Percentiles rank a stretch among this genome's conserved stretches.
phyloP scores from a whole-genome alignment of 2,797 vertebrate species.

The Pseudomugil tenellus region DNA sequence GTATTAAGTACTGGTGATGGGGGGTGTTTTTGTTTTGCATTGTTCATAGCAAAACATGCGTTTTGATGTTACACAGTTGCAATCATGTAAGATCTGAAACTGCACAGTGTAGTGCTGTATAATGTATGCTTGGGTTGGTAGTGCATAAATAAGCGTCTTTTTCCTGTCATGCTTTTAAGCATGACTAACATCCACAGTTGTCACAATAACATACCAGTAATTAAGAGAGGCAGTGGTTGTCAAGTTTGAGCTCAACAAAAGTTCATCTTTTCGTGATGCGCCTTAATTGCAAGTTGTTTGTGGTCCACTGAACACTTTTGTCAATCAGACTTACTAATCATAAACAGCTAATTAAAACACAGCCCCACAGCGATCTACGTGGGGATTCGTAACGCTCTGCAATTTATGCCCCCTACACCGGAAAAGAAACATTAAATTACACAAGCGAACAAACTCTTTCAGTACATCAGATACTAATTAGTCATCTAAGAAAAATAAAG shows the following conservation, averaged over 20 bases:
- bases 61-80: too few species aligned
- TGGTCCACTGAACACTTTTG: slow-evolving; percentile 47
- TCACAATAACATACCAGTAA: slow-evolving; percentile 13
- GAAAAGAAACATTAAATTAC: slow-evolving; percentile 43
- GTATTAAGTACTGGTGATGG: too few species aligned
- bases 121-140: too few species aligned
- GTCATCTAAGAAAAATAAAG: slow-evolving; percentile 38
- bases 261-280: slow-evolving; percentile 22
- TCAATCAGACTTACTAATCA: slow-evolving; percentile 67
- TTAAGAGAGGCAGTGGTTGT: slow-evolving; percentile 9
- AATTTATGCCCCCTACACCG: slow-evolving; percentile 29
- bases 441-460: slow-evolving; percentile 21
- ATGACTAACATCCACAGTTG: slow-evolving; percentile 1
- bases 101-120: too few species aligned
- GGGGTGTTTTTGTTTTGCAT: too few species aligned
- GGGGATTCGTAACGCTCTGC: slow-evolving; percentile 49
- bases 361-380: slow-evolving; percentile 24
- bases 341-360: slow-evolving; percentile 68
- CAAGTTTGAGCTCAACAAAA: slow-evolving; percentile 30
- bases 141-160: too few species aligned
- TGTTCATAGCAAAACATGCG: too few species aligned
- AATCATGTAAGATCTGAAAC: too few species aligned
- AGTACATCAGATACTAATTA: slow-evolving; percentile 40
- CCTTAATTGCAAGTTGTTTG: slow-evolving; percentile 43
- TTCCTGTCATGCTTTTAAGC: not conserved